Evolutionary conservation across 1,140 invertebrate genomes (phyloP).

Genomic region (Octopus sinensis): DNA sequence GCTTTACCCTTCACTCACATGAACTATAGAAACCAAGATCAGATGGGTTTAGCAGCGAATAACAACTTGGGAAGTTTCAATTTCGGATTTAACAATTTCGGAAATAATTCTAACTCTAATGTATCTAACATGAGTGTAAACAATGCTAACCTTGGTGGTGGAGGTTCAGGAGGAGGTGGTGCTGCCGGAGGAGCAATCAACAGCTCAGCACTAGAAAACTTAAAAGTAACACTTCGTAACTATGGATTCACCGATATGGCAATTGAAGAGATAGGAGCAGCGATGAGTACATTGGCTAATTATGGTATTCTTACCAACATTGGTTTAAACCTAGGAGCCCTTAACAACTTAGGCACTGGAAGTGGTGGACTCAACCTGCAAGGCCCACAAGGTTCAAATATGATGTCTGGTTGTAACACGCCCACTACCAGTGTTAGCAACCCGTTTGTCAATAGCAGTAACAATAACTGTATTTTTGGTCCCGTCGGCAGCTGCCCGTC

Average conservation of each 20-base stretch:
- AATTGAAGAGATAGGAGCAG: constrained; percentile 81
- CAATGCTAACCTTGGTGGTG: constrained; percentile 61
- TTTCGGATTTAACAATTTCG: constrained; percentile 39
- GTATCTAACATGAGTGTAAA: constrained; percentile 21
- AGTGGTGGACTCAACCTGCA: constrained; percentile 25
- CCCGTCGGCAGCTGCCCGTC: constrained; percentile 52
- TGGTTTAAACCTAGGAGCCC: constrained; percentile 61
- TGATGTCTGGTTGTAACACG: constrained; percentile 34
- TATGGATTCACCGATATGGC: constrained; percentile 85
- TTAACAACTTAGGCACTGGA: constrained; percentile 24
- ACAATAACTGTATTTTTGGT: constrained; percentile 50
- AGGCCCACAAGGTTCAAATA: constrained; percentile 33
- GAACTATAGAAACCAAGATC: constrained; percentile 41
- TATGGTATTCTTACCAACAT: constrained; percentile 88
- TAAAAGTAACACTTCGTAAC: constrained; percentile 72
- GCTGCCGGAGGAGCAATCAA: constrained; percentile 65
- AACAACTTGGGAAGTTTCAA: constrained; percentile 41
- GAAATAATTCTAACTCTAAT: constrained; percentile 32
- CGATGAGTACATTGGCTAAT: constrained; percentile 88
- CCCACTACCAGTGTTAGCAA: constrained; percentile 31
- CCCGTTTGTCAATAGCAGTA: constrained; percentile 44
- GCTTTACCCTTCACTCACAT: constrained; percentile 85
- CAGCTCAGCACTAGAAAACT: constrained; percentile 61
- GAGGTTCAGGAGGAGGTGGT: constrained; percentile 75
- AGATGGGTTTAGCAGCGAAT: constrained; percentile 38